Base-by-base conservation (phyloP, 2,888 invertebrate species). In the Lutraria lutraria region DNA sequence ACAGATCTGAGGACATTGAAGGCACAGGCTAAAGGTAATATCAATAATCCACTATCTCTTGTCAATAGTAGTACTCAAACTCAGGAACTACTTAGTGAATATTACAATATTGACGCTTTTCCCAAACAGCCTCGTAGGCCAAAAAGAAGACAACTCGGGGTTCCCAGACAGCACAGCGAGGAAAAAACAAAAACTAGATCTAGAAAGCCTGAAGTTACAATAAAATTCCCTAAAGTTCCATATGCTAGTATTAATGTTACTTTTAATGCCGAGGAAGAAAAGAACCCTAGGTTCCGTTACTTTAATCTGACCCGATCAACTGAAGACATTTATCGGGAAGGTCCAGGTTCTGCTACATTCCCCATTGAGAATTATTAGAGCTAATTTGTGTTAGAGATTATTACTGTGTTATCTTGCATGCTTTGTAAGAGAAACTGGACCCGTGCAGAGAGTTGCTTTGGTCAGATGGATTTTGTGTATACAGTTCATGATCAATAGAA, bases 1-100 rank as follows among this genome's bases (percentile, higher is more conserved):
- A 93, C 95, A 25, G 95, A 95, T 85, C 92, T 95, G 81, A 93
- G 93, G 91, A 93, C 94, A 21, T 92, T 94, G 88, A 95, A 94
- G 89, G 90, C 93, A 72, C 92, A 92, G 43, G 90, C 92, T 60
- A 95, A 95, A 95, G 95, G 95, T 95, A 95, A 94, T 93, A 85
- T 90, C 52, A 90, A 87, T 87, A 88, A 88, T 76, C 89, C 89
- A 29, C 85, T 83, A 31, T 76, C 87, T 52, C 29, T 84, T 43
- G 68, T 68, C 43, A 87, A 81, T 56, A 85, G 87, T 68, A 89
- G 89, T 80, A 92, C 92, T n/a, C 89, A 91, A 85, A 90, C 90
- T 16, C 88, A 87, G 68, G 90, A 91, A 76, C 80, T 92, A 63
- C 88, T 92, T 68, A 91, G 88, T 87, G 91, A 92, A 68, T 92